Evolutionary conservation across 2,888 invertebrate genomes (phyloP), one percentile per base, ranked within the genome.

Genomic region (Schrankia costaestrigalis): DNA sequence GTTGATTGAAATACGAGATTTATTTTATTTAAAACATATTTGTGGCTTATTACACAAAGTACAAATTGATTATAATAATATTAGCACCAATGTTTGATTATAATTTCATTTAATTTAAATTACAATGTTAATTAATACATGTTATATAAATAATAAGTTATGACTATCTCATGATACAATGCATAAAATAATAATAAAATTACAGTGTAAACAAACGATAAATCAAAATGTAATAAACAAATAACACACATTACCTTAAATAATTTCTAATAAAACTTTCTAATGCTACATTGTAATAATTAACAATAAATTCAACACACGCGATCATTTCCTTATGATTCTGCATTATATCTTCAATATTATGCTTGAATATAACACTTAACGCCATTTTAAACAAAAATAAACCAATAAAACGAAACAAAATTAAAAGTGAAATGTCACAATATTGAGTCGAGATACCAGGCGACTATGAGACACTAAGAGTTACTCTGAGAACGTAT

Each of bases 241-340:
- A 30, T 9, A 27, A 41, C n/a, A n/a, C n/a, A n/a, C 26, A 18
- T 45, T 58, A 71, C 61, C 66, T 63, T 31, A 58, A 31, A 43
- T 28, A 36, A 39, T 31, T 59, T 26, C 26, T 50, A 46, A 60
- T 27, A 11, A 60, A 47, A 47, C 41, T 41, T 39, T 59, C 58
- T 55, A 64, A 31, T 46, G 62, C 57, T 56, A 69, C 41, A 44
- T 65, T 46, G 46, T 37, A 43, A 55, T 36, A 41, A 51, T 48
- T 17, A 41, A 48, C 41, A 56, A 60, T 23, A 44, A 67, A 56
- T 37, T 69, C 41, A 60, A 69, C 71, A 57, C 57, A 73, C 68
- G 61, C 55, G 24, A 59, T 42, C 26, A 31, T 53, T 33, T 56
- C 49, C 38, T 51, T 40, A 11, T 39, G 47, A 31, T 52, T 40